phyloP scores from a whole-genome alignment of 2,797 vertebrate genomes.

The Gobionotothen gibberifrons region DNA sequence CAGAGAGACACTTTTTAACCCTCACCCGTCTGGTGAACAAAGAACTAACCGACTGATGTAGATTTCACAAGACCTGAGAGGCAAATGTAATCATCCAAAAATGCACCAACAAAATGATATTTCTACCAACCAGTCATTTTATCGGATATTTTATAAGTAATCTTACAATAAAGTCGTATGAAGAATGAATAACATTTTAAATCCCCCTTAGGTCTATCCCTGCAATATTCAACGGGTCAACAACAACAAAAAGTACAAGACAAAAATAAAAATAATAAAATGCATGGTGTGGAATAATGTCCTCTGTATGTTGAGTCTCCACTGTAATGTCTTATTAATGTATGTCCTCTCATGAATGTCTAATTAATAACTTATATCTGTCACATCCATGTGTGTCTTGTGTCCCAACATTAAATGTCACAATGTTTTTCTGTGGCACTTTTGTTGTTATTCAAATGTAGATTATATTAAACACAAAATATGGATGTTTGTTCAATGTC shows the following conservation, averaged over 20 bases:
- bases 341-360: conserved; percentile 71
- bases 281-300: conserved; percentile 51
- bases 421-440: conserved; percentile 36
- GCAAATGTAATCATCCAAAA: conserved; percentile 18
- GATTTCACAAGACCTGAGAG: neutral
- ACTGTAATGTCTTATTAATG: conserved; percentile 79
- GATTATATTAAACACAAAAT: neutral
- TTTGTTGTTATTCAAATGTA: conserved; percentile 21
- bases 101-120: conserved; percentile 30
- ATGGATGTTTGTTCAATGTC: neutral
- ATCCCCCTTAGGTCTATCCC: no score
- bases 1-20: conserved; percentile 10
- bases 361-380: conserved; percentile 71
- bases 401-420: conserved; percentile 57
- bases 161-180: no score
- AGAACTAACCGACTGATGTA: conserved; percentile 16
- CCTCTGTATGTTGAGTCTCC: conserved; percentile 55
- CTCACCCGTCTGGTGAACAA: neutral
- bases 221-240: no score
- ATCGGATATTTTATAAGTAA: no score
- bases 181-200: no score
- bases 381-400: conserved; percentile 68
- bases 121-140: neutral
- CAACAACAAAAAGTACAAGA: no score
- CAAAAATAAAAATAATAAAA: conserved; percentile 10